Base-by-base conservation (phyloP, 1,140 invertebrate genomes). In the Catajapyx aquilonaris region DNA sequence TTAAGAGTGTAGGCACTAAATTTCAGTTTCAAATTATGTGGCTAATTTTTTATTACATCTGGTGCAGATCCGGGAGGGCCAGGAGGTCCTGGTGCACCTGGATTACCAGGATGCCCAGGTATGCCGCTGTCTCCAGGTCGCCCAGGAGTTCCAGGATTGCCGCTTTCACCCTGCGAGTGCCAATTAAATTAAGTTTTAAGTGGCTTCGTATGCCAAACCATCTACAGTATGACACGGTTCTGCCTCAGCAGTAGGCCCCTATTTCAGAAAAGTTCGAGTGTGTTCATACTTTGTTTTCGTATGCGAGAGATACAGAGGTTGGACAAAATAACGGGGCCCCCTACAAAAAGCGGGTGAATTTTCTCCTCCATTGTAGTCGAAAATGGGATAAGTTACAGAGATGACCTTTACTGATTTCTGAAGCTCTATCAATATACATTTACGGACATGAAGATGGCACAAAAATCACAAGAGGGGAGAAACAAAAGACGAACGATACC, bases 1-100 rank as follows among this genome's bases (percentile, higher is more conserved):
- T 39, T 22, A 20, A 9, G 42, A 54, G 52, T 21, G 54, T 50
- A 23, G 57, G 43, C 38, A 59, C 59, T n/a, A 51, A 51, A 28
- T 10, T 22, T 40, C 22, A 37, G 21, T 31, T 38, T 19, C 7
- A 30, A 20, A 23, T n/a, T n/a, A 28, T 25, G 10, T 22, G 54
- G 53, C 7, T 59, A 53, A 16, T n/a, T 17, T 22, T 20, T 48
- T 52, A 63, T 66, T 52, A 80, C 70, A 60, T 84, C 79, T 15
- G 77, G 76, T 44, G 68, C 58, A n/a, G 69, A 64, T 43, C 76
- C 79, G 31, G 74, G 66, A 13, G 67, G 65, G 31, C 75, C 76
- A 1, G 76, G 74, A 1, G 58, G 56, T 1, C 76, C 80, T 2
- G 77, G 75, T n/a, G 67, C 50, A 1, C 77, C 77, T 7, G 64